phyloP scores from a whole-genome alignment of 2,888 invertebrate species.

The Sabellastarte sp. region DNA sequence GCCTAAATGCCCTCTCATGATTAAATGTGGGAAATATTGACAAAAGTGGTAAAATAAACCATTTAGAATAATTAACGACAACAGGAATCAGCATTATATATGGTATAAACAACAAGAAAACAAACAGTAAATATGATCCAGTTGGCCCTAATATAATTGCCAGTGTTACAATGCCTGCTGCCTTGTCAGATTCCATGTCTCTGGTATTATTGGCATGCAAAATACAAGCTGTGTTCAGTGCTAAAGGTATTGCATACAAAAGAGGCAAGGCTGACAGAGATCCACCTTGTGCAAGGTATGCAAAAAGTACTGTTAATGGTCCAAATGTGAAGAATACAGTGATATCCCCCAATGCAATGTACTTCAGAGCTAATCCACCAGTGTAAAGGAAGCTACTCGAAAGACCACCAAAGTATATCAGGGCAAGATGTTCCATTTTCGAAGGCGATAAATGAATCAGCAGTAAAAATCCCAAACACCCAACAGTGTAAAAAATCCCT shows the following conservation, averaged over 20 bases:
- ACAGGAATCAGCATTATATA: slow-evolving; percentile 78
- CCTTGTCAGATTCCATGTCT: slow-evolving; percentile 82
- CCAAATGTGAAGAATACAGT: slow-evolving; percentile 90
- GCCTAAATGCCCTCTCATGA: slow-evolving; percentile 84
- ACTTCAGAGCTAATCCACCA: slow-evolving; percentile 92
- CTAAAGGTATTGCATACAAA: slow-evolving; percentile 89
- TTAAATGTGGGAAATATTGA: slow-evolving; percentile 86
- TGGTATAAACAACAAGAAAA: slow-evolving; percentile 84
- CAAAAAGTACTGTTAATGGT: slow-evolving; percentile 88
- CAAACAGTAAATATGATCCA: slow-evolving; percentile 86
- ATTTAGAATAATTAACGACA: slow-evolving; percentile 78
- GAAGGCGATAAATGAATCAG: slow-evolving; percentile 80
- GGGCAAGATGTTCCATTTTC: slow-evolving; percentile 88
- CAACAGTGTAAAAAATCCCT: slow-evolving; percentile 81
- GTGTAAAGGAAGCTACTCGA: slow-evolving; percentile 96
- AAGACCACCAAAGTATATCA: slow-evolving; percentile 91
- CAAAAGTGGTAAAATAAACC: slow-evolving; percentile 84
- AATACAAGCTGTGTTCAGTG: slow-evolving; percentile 91
- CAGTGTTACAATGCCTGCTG: slow-evolving; percentile 88
- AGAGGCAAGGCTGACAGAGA: slow-evolving; percentile 83
- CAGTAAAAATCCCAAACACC: slow-evolving; percentile 79
- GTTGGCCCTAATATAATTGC: slow-evolving; percentile 91
- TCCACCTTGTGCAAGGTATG: slow-evolving; percentile 90
- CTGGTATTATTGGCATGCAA: slow-evolving; percentile 93
- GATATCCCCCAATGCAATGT: slow-evolving; percentile 91